Percentiles rank a stretch among this genome's conserved stretches.
phyloP scores from a whole-genome alignment of 1,140 invertebrate species.

The Galendromus occidentalis region DNA sequence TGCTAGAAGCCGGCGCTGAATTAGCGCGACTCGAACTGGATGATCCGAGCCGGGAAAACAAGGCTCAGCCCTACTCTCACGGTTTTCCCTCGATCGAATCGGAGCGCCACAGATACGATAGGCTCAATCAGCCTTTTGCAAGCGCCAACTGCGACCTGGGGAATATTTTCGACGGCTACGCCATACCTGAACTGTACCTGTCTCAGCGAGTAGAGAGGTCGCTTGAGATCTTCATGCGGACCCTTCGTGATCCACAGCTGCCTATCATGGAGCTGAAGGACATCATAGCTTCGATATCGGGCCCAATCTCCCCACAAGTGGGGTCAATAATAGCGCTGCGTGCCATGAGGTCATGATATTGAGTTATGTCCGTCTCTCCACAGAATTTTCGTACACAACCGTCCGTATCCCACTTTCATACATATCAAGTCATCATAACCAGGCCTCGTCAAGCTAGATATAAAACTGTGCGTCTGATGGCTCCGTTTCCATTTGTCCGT shows the following conservation, averaged over 20 bases:
- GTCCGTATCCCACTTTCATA: too few relatives aligned
- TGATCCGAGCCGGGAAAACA: conserved; percentile 53
- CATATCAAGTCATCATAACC: too few relatives aligned
- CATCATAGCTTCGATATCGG: conserved; percentile 82
- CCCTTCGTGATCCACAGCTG: conserved; percentile 70
- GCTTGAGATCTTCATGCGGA: conserved; percentile 82
- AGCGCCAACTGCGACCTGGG: conserved; percentile 26
- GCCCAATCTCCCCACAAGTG: conserved; percentile 69
- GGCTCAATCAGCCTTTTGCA: conserved; percentile 65
- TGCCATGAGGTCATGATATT: too few relatives aligned
- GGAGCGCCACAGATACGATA: neutral
- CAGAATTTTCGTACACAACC: too few relatives aligned
- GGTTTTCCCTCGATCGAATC: conserved; percentile 17
- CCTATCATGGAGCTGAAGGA: conserved; percentile 85
- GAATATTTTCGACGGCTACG: conserved; percentile 47
- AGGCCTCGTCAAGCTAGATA: too few relatives aligned
- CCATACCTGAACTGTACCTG: conserved; percentile 83
- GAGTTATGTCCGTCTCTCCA: too few relatives aligned
- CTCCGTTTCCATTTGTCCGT: too few relatives aligned
- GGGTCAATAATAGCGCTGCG: conserved; percentile 96
- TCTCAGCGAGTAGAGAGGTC: conserved; percentile 52
- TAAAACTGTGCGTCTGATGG: too few relatives aligned
- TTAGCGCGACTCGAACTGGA: conserved; percentile 77
- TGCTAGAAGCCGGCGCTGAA: conserved; percentile 71
- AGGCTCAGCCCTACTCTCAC: conserved; percentile 20